Evolutionary conservation across 1,140 invertebrate species (phyloP), one percentile per base, ranked within the genome.

Genomic region (Eumaeus atala): DNA sequence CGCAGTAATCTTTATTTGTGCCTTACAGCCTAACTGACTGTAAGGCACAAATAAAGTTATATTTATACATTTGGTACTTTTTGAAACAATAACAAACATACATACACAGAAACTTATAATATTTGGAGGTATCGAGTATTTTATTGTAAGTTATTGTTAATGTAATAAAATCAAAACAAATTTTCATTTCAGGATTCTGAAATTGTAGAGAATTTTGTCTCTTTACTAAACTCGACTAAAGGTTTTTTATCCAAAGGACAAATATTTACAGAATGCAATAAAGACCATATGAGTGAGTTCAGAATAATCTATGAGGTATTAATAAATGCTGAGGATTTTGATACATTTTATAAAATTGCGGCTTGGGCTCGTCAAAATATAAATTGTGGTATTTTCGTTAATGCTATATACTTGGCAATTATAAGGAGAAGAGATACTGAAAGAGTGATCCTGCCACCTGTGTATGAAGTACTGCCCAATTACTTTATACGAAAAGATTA

Each of bases 391-490:
- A 62, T 89, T 14, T 92, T 88, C 61, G 48, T 81, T 1, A 79
- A 83, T 40, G 88, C 89, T 11, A 62, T 91, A 33, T 89, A 87
- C 47, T 67, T 84, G 14, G 87, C 89, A 2, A 66, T 90, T 10
- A 34, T 84, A 3, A 78, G 72, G 16, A 84, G 89, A 64, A 78
- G 73, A 34, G 89, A 90, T 47, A 90, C 87, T 4, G 70, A 74
- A 35, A 88, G 77, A 61, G 56, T 91, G 18, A 74, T 81, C 11
- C 50, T 91, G 8, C 89, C 89, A n/a, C 68, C 87, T 0, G 82
- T 84, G 4, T 90, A 90, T 51, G 90, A 91, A 70, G 47, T 90
- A 9, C 70, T 89, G 38, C 90, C 90, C 0, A 84, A 90, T 52
- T 75, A 76, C 28, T 91, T 89, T 61, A 78, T 90, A 51, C 74